Evolutionary conservation across 2,113 vertebrate species (phyloP).

Genomic region (Felis chaus): DNA sequence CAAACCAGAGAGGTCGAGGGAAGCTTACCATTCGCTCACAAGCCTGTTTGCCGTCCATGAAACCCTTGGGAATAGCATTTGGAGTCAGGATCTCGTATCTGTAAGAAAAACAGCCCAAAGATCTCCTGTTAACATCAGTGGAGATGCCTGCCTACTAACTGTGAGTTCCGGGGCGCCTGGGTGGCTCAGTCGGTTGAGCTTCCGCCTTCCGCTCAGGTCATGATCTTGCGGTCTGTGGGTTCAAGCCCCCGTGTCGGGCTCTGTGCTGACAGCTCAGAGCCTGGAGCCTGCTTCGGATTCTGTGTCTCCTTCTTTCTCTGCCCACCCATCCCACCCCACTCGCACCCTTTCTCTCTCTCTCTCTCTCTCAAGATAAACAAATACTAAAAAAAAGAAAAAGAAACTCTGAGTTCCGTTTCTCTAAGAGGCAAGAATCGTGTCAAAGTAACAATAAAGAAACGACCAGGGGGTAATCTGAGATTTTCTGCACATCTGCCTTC

Average conservation of each 20-base stretch:
- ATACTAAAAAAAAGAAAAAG: no score
- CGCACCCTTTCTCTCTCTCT: no score
- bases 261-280: no score
- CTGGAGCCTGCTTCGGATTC: no score
- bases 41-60: conserved; percentile 99
- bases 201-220: no score
- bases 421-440: background rate
- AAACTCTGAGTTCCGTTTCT: background rate
- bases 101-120: conserved; percentile 53
- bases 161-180: background rate
- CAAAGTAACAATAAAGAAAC: background rate
- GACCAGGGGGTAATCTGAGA: background rate
- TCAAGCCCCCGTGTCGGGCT: no score
- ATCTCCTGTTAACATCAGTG: background rate
- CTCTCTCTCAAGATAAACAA: no score
- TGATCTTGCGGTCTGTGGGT: no score
- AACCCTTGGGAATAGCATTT: conserved; percentile 97
- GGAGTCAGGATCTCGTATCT: conserved; percentile 99
- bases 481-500: background rate
- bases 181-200: no score
- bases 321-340: no score
- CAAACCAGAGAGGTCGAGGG: background rate
- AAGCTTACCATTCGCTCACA: conserved; percentile 95
- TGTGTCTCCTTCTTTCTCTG: no score
- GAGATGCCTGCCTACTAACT: background rate